Conservation (phyloP, 2,113 vertebrate genomes). For the Pedetes capensis region DNA sequence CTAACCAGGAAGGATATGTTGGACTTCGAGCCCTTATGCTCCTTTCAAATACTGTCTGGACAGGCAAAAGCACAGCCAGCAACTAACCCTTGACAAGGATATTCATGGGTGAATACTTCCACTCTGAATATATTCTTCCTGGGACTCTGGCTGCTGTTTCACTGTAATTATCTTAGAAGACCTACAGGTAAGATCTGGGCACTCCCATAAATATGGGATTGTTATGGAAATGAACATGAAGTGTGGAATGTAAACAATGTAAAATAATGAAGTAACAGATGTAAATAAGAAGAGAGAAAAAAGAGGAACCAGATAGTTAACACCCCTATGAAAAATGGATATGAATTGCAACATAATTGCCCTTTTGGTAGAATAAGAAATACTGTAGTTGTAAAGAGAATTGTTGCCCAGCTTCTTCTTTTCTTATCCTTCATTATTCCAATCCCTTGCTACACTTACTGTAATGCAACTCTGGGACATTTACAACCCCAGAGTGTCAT, state of each 20-base stretch:
- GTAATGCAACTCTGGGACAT: background rate
- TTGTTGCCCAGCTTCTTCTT: background rate
- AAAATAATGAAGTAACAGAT: constrained; percentile 65
- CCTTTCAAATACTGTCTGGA: constrained; percentile 38
- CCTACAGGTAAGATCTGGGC: constrained; percentile 58
- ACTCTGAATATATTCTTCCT: constrained; percentile 26
- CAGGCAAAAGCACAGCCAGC: constrained; percentile 44
- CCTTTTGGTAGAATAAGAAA: constrained; percentile 46
- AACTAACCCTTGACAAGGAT: constrained; percentile 13
- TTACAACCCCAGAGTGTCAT: background rate
- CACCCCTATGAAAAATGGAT: constrained; percentile 51
- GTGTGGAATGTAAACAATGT: constrained; percentile 52
- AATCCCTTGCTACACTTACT: background rate
- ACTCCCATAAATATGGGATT: constrained; percentile 57
- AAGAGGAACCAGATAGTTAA: constrained; percentile 62
- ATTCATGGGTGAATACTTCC: background rate
- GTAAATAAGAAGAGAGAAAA: constrained; percentile 45
- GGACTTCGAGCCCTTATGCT: background rate
- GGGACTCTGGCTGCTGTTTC: constrained; percentile 34
- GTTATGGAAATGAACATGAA: constrained; percentile 65
- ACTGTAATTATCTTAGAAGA: constrained; percentile 28
- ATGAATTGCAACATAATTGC: background rate
- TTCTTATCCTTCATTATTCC: background rate
- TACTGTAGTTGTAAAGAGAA: background rate
- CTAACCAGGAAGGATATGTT: constrained; percentile 66